These are phyloP conservation scores for Anticlea derivata DNA, from an alignment of 2,888 invertebrate genomes.

Conservation along the genomic window DNA sequence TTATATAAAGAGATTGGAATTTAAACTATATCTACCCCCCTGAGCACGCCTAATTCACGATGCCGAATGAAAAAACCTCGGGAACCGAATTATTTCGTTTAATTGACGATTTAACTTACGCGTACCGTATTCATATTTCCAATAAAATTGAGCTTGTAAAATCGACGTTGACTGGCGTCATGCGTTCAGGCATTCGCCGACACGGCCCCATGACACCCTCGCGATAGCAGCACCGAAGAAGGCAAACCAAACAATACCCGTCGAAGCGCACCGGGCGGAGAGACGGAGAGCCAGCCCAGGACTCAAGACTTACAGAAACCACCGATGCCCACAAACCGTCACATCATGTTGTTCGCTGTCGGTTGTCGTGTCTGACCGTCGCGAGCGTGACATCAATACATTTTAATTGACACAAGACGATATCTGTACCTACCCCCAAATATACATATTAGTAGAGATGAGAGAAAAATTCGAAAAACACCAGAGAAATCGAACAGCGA, in stretches of 20 bases:
- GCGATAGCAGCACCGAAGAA: constrained; percentile 36
- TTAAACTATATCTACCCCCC: constrained; percentile 48
- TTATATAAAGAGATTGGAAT: constrained; percentile 45
- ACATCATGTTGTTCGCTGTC: not conserved
- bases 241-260: constrained; percentile 1
- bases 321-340: not conserved
- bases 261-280: not conserved
- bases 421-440: constrained; percentile 74
- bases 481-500: constrained; percentile 72
- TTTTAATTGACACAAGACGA: constrained; percentile 79
- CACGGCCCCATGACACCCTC: constrained; percentile 47
- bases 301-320: constrained; percentile 2
- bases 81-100: constrained; percentile 52
- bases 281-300: not conserved
- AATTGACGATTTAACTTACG: constrained; percentile 79
- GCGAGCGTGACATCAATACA: constrained; percentile 49
- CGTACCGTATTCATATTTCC: constrained; percentile 66
- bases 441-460: constrained; percentile 62
- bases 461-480: constrained; percentile 66
- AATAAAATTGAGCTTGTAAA: constrained; percentile 81
- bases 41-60: constrained; percentile 47
- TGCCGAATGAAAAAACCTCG: constrained; percentile 33
- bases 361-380: constrained; percentile 28
- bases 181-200: constrained; percentile 51
- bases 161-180: constrained; percentile 67